These are phyloP conservation scores for Hololepta plana DNA, from an alignment of 2,888 invertebrate genomes.

Conservation along the genomic window DNA sequence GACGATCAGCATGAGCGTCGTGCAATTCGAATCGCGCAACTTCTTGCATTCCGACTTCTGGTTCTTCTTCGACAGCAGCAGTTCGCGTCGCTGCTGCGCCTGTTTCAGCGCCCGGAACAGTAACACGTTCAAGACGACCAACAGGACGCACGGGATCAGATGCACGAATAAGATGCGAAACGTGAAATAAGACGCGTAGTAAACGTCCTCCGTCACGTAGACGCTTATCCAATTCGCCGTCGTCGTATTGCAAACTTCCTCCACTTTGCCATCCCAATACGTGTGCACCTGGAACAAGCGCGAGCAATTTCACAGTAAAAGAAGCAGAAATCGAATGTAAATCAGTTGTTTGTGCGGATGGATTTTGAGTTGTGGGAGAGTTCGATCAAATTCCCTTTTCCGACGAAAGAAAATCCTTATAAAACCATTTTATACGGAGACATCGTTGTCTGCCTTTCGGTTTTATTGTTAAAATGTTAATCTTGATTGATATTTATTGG, in stretches of 20 bases:
- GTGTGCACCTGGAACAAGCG: conserved; percentile 32
- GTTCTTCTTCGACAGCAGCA: conserved; percentile 23
- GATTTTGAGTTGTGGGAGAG: conserved; percentile 3
- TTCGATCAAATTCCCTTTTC: not conserved
- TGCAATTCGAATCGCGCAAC: conserved; percentile 64
- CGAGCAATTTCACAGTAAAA: no score
- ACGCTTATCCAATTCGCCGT: conserved; percentile 53
- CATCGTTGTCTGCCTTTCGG: no score
- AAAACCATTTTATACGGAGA: no score
- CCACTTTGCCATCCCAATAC: conserved; percentile 56
- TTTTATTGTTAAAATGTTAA: no score
- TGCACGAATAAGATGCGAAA: conserved; percentile 88
- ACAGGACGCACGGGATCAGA: conserved; percentile 69
- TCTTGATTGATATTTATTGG: no score
- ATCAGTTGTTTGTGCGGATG: no score
- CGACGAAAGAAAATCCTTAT: no score
- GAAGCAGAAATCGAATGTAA: no score
- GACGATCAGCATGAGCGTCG: conserved; percentile 73
- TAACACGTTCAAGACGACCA: conserved; percentile 76
- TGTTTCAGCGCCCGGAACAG: conserved; percentile 71
- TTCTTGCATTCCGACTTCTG: conserved; percentile 62
- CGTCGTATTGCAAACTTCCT: conserved; percentile 43
- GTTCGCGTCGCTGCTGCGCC: conserved; percentile 41
- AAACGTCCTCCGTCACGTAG: conserved; percentile 49
- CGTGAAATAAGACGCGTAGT: conserved; percentile 66